These are phyloP conservation scores for Scaeva pyrastri DNA, from an alignment of 2,888 invertebrate species.

Conservation along the genomic window DNA sequence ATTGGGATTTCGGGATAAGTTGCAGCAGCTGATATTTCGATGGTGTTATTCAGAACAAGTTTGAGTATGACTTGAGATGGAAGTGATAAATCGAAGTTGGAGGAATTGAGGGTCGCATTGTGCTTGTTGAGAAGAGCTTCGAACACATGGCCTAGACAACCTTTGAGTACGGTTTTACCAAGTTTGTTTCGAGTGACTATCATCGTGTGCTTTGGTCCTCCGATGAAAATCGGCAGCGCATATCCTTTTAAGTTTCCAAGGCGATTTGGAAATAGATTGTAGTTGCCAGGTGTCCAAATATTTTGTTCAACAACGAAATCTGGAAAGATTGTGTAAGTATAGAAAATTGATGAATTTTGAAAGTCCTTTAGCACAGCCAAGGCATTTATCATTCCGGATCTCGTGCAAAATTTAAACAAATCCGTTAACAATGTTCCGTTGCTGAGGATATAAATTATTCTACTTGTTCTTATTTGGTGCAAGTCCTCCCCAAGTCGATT, in stretches of 20 bases:
- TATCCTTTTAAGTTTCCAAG: slow-evolving; percentile 38
- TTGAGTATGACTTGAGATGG: slow-evolving; percentile 11
- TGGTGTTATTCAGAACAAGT: slow-evolving; percentile 20
- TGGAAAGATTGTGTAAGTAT: slow-evolving; percentile 40
- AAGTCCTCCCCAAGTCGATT: slow-evolving; percentile 77
- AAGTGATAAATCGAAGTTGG: slow-evolving; percentile 5
- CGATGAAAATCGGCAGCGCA: slow-evolving; percentile 40
- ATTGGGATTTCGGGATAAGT: neutral
- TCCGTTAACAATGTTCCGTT: neutral
- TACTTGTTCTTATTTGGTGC: slow-evolving; percentile 77
- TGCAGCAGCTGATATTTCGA: slow-evolving; percentile 59
- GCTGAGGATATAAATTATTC: slow-evolving; percentile 78
- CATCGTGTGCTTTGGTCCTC: slow-evolving; percentile 43
- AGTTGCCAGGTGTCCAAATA: neutral
- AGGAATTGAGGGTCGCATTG: slow-evolving; percentile 16
- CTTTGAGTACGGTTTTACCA: slow-evolving; percentile 13
- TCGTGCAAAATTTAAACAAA: slow-evolving; percentile 33
- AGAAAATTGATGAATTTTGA: neutral
- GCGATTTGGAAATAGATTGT: slow-evolving; percentile 32
- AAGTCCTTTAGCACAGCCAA: slow-evolving; percentile 32
- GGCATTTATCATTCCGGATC: slow-evolving; percentile 45
- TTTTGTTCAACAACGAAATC: neutral
- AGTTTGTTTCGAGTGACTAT: slow-evolving; percentile 29
- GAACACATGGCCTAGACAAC: slow-evolving; percentile 36
- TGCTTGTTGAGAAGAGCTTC: slow-evolving; percentile 21